Conservation (phyloP, 2,888 invertebrate species). For the Drosophila macrospina region DNA sequence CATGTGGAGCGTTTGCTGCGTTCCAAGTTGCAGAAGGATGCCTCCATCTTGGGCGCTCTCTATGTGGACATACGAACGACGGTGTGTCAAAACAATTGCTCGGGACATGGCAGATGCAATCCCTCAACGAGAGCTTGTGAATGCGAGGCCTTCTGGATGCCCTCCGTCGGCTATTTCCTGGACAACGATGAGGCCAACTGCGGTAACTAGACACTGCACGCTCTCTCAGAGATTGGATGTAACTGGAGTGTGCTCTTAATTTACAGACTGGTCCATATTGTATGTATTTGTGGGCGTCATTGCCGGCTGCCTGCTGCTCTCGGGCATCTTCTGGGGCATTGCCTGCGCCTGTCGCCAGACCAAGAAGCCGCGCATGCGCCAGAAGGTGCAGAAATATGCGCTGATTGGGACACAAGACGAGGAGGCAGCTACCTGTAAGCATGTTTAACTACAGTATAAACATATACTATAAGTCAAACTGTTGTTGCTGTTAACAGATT, state of each 20-base stretch:
- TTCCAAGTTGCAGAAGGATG: conserved; percentile 89
- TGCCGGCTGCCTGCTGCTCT: conserved; percentile 87
- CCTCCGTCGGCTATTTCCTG: conserved; percentile 90
- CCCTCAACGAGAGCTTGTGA: conserved; percentile 92
- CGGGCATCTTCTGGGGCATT: conserved; percentile 88
- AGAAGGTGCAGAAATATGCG: conserved; percentile 89
- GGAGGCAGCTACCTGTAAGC: conserved; percentile 86
- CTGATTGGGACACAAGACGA: conserved; percentile 90
- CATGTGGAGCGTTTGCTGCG: conserved; percentile 89
- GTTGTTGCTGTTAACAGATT: conserved; percentile 57
- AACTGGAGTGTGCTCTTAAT: no score
- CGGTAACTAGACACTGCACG: conserved; percentile 86
- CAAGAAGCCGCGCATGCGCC: conserved; percentile 86
- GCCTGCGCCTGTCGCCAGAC: conserved; percentile 88
- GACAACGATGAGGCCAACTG: conserved; percentile 91
- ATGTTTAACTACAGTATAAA: not conserved
- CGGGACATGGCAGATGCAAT: conserved; percentile 95
- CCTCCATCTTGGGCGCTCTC: conserved; percentile 89
- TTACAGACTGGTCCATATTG: conserved; percentile 95
- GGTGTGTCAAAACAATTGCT: conserved; percentile 96
- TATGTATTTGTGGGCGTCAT: conserved; percentile 93
- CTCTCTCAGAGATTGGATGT: no score
- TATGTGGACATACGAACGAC: conserved; percentile 92
- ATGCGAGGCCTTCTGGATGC: conserved; percentile 99
- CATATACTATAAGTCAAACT: no score